Evolutionary conservation across 2,888 invertebrate species (phyloP), one percentile per base, ranked within the genome.

Genomic region (Drosophila pegasa): DNA sequence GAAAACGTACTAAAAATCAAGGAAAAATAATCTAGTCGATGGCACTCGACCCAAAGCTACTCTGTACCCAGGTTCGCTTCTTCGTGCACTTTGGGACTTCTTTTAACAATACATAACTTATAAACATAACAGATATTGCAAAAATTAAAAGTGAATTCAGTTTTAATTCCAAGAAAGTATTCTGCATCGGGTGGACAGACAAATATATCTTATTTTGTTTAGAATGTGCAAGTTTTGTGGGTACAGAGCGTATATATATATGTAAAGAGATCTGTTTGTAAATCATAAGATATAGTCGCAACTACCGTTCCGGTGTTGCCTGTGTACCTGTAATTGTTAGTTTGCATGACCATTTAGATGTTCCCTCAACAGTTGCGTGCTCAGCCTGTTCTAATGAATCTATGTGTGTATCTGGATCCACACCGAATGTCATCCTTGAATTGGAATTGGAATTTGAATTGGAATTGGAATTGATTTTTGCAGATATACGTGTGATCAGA

Each of bases 311-410:
- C 25, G 37, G 38, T 22, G 33, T 64, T 52, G 52, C 33, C 55
- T 18, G 89, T 89, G 90, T 96, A 98, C 98, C 98, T 98, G 98
- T 98, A 93, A 98, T 98, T 94, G 98, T 98, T 95, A 98, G 98
- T 96, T 98, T 98, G 96, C 98, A 98, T 93, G 98, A 98, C 98
- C 98, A 98, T 95, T 98, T 98, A 93, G 98, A 98, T 92, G 98
- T 98, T 94, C 98, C 98, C 94, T 98, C 98, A 93, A 98, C 97
- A 94, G 98, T 98, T 94, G 97, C 96, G 94, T 96, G 96, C 95
- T 98, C 97, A 93, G 98, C 98, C 94, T 98, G 98, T 94, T 98
- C 98, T 94, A 98, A 96, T 94, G 97, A 97, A 95, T 98, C 98
- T 94, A 98, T 97, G 95, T 98, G 98, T 94, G 97, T 97, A 94